Evolutionary conservation across 2,113 vertebrate genomes (phyloP), one percentile per base, ranked within the genome.

Genomic region (Pavo muticus): DNA sequence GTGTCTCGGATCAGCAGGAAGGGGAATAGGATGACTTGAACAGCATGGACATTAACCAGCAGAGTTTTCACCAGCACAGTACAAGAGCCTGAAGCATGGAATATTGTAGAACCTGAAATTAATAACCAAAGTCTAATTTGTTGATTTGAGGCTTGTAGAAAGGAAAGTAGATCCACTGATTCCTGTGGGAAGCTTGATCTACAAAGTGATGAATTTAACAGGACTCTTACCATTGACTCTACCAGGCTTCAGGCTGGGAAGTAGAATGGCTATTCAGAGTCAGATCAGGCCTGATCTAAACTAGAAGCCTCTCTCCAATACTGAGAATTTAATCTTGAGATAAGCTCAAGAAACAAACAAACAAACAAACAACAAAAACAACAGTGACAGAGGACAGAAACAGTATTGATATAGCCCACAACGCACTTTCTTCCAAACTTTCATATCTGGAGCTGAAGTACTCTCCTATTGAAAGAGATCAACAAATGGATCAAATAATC

Each of bases 31-130:
- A 35, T 1, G 0, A 61, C 48, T 47, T 40, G 75, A 90, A 52
- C 30, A 67, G 24, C 72, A 74, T 14, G 45, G 29, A 6, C 40
- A 29, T 6, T 1, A 39, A 81, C 61, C 57, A 47, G 50, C 56
- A 84, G 80, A 90, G 44, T 9, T 59, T 84, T 37, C 91, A 50
- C 27, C 60, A 80, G 60, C 73, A 60, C 45, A 84, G 70, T 9
- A 87, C 30, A 82, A 88, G 2, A 72, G 23, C 48, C 67, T 76
- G 14, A 3, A 61, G 70, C 77, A 56, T 5, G 69, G 56, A 87
- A 87, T 25, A 15, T 78, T 81, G 87, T 24, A 48, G n/a, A 84
- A 54, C 25, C 25, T 69, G 63, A 79, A 84, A 92, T 71, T 78
- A 93, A 68, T 23, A 71, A 19, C 14, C 7, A 3, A 68, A 47